Evolutionary conservation across 2,888 invertebrate genomes (phyloP).

Genomic region (Lycocerus yunnanus): DNA sequence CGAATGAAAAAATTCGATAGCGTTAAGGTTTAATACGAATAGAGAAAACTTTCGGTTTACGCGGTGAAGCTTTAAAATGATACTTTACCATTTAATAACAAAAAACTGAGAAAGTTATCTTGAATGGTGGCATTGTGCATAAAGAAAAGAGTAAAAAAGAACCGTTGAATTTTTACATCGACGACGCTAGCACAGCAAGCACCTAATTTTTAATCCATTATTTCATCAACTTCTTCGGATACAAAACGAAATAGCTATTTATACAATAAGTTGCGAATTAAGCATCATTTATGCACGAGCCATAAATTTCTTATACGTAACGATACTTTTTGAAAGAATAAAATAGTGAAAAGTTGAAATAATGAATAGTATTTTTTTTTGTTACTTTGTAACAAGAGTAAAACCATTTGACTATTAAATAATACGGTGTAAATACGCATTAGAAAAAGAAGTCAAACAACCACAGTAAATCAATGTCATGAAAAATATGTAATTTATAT

Average conservation of each 20-base stretch:
- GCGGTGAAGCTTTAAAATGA: neutral
- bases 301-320: no score
- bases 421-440: neutral
- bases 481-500: neutral
- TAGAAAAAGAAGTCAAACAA: neutral
- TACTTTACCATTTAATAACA: neutral
- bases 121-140: neutral
- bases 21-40: neutral
- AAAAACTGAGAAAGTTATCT: neutral
- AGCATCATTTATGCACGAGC: no score
- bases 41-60: no score
- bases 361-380: no score
- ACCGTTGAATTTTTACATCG: neutral
- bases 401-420: neutral
- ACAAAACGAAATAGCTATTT: no score
- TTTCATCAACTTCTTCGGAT: neutral
- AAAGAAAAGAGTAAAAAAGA: neutral
- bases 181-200: neutral
- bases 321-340: no score
- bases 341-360: no score
- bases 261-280: no score
- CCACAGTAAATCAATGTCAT: neutral
- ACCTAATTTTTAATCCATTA: neutral
- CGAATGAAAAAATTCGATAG: neutral
- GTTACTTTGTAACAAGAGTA: neutral